Evolutionary conservation across 1,140 invertebrate species (phyloP).

Genomic region (Temnothorax nylanderi): DNA sequence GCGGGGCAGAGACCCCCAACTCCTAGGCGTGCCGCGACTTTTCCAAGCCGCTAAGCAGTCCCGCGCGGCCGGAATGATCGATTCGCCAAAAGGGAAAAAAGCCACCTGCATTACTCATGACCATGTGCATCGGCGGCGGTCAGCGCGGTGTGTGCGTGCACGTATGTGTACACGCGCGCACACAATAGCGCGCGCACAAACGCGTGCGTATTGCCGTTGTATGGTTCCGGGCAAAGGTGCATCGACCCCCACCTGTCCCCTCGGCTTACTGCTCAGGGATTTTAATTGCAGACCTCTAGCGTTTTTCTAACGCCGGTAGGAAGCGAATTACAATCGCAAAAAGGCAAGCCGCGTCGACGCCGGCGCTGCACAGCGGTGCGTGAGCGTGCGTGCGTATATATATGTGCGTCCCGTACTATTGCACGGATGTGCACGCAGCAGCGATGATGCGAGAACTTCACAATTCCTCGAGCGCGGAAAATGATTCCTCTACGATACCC

Average conservation of each 20-base stretch:
- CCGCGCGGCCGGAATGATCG: constrained; percentile 50
- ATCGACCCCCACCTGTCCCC: constrained; percentile 67
- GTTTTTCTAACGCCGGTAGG: constrained; percentile 77
- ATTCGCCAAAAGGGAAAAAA: constrained; percentile 57
- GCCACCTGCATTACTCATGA: constrained; percentile 49
- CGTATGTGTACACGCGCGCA: neutral
- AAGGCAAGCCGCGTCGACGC: constrained; percentile 46
- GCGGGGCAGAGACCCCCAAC: constrained; percentile 58
- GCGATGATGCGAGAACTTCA: constrained; percentile 41
- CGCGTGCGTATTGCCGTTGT: constrained; percentile 61
- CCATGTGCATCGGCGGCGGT: constrained; percentile 10
- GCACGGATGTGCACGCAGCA: neutral
- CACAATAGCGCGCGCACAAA: constrained; percentile 27
- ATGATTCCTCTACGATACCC: constrained; percentile 8
- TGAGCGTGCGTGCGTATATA: neutral
- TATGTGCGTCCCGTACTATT: neutral
- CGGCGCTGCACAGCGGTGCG: constrained; percentile 23
- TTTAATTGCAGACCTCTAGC: constrained; percentile 76
- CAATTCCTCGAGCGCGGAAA: constrained; percentile 64
- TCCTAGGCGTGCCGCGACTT: constrained; percentile 60
- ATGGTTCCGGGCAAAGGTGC: constrained; percentile 65
- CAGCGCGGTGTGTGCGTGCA: too few species aligned
- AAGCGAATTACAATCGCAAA: constrained; percentile 76
- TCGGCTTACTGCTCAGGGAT: constrained; percentile 64
- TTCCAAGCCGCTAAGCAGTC: constrained; percentile 59